A percentile compares a stretch with the other conserved stretches of the same genome.
Evolutionary conservation across 2,888 invertebrate genomes (phyloP).

Genomic region (Nebria brevicollis): DNA sequence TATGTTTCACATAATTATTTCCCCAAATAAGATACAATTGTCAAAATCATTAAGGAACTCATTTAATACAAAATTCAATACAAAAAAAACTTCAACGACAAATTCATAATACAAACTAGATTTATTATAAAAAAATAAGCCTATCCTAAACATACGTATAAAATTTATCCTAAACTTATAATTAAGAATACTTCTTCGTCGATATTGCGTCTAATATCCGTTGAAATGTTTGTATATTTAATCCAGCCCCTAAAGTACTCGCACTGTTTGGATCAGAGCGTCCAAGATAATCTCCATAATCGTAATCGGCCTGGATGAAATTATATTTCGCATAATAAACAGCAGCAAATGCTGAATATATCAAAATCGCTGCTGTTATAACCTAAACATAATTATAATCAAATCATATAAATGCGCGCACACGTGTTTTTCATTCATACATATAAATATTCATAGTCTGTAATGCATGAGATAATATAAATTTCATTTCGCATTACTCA

Average conservation of each 20-base stretch:
- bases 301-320: slow-evolving; percentile 81
- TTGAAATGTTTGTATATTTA: slow-evolving; percentile 72
- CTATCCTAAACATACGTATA: background rate
- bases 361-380: slow-evolving; percentile 80
- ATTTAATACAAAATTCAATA: slow-evolving; percentile 22
- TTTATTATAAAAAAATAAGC: background rate
- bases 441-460: too few relatives aligned
- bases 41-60: slow-evolving; percentile 33
- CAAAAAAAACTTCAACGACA: background rate
- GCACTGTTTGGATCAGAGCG: slow-evolving; percentile 67
- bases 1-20: slow-evolving; percentile 1
- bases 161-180: background rate
- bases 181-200: slow-evolving; percentile 62
- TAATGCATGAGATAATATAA: background rate
- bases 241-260: slow-evolving; percentile 64
- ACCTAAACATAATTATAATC: slow-evolving; percentile 67
- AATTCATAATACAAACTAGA: slow-evolving; percentile 11
- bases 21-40: background rate
- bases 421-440: too few relatives aligned
- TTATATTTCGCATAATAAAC: slow-evolving; percentile 90
- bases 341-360: slow-evolving; percentile 87
- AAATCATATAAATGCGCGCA: too few relatives aligned
- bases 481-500: slow-evolving; percentile 56
- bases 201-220: slow-evolving; percentile 72
- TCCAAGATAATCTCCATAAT: slow-evolving; percentile 76